phyloP scores from a whole-genome alignment of 53 echinoderm and acorn worm species.

The Paelopatides confundens region DNA sequence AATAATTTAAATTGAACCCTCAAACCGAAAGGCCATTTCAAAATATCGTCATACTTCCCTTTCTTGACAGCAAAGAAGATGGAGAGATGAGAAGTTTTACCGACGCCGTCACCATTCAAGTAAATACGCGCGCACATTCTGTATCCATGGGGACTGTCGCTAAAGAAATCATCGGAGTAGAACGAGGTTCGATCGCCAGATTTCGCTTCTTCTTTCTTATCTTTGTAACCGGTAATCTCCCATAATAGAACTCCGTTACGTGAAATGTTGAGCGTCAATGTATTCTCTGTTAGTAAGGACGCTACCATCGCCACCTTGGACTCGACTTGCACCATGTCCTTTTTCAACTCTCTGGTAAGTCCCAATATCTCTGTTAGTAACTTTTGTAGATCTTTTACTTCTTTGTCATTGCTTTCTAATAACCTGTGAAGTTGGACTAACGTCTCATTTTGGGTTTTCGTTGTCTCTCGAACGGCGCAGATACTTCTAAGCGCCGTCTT shows the following conservation, averaged over 20 bases:
- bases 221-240: conserved; percentile 22
- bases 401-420: neutral
- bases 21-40: conserved; percentile 22
- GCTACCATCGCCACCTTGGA: neutral
- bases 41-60: conserved; percentile 25
- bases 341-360: neutral
- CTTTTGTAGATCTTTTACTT: neutral
- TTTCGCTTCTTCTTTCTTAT: conserved; percentile 26
- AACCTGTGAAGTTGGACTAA: neutral
- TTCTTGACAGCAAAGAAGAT: conserved; percentile 37
- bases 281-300: neutral
- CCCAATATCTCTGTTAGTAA: neutral
- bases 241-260: conserved; percentile 27
- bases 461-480: neutral
- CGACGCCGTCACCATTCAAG: conserved; percentile 35
- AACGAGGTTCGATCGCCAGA: neutral
- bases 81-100: conserved; percentile 20
- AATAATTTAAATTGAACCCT: conserved; percentile 6
- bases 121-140: conserved; percentile 43
- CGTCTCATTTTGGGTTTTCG: neutral
- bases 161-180: conserved; percentile 27
- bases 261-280: too few relatives aligned
- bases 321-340: neutral
- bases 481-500: neutral
- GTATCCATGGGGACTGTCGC: conserved; percentile 2